Conservation (phyloP, 2,113 vertebrate genomes). For the Diadophis punctatus region DNA sequence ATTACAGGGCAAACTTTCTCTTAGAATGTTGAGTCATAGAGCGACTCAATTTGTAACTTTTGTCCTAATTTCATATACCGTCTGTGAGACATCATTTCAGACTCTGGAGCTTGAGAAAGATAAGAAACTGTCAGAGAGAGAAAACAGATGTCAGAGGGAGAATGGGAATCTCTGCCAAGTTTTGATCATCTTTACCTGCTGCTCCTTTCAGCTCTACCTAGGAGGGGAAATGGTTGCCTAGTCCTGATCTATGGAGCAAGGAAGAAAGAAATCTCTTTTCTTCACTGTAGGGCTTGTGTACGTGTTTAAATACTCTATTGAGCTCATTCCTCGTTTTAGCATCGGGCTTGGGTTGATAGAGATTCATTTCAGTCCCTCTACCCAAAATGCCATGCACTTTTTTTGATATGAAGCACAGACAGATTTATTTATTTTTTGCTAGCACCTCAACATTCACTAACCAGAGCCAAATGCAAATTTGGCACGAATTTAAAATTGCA, state of each 20-base stretch:
- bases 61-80: not conserved
- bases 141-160: not conserved
- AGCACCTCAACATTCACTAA: not conserved
- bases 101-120: not conserved
- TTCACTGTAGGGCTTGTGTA: not conserved
- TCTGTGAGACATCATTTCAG: not conserved
- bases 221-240: not conserved
- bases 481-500: not conserved
- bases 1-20: not conserved
- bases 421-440: not conserved
- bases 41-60: not conserved
- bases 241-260: not conserved
- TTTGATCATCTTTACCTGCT: not conserved
- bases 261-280: not conserved
- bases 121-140: not conserved
- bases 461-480: not conserved
- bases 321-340: not conserved
- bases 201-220: not conserved
- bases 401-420: not conserved
- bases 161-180: not conserved
- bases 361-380: not conserved
- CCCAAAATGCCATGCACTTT: not conserved
- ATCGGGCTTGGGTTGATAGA: not conserved
- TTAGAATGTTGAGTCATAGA: not conserved
- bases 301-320: not conserved